phyloP scores from a whole-genome alignment of 2,888 invertebrate genomes.

The Drosophila cracens region DNA sequence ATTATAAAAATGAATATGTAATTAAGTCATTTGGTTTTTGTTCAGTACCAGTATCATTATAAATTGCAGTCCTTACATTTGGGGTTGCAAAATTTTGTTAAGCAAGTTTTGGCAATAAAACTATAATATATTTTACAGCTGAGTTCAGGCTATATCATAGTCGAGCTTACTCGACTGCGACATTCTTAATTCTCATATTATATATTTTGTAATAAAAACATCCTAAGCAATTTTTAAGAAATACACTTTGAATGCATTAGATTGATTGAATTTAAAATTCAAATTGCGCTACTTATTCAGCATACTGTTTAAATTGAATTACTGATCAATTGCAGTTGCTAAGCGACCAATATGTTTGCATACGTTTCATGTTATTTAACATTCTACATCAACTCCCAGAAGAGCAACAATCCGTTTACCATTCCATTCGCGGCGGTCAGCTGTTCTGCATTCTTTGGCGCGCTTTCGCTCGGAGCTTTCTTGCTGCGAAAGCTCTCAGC shows the following conservation, averaged over 20 bases:
- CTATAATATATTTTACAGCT: not conserved
- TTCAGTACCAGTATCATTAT: not conserved
- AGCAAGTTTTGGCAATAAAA: not conserved
- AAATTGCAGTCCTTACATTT: not conserved
- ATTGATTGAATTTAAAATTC: not conserved
- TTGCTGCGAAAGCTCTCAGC: constrained; percentile 49
- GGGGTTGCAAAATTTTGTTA: not conserved
- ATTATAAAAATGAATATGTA: not conserved
- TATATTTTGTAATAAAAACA: too few species aligned
- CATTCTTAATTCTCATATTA: too few species aligned
- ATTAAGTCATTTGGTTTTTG: not conserved
- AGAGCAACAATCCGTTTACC: constrained; percentile 15
- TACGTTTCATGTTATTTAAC: constrained; percentile 2
- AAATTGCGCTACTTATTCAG: not conserved
- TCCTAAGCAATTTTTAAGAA: too few species aligned
- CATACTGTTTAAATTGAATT: not conserved
- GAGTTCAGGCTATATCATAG: not conserved
- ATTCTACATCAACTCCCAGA: not conserved
- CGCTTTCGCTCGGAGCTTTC: constrained; percentile 67
- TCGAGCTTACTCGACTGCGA: not conserved
- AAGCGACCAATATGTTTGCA: not conserved
- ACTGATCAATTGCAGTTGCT: not conserved
- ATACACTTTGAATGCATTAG: too few species aligned
- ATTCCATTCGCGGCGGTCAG: constrained; percentile 26
- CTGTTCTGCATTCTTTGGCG: constrained; percentile 39